Conservation (phyloP, 2,113 vertebrate genomes). For the Chroicocephalus ridibundus region DNA sequence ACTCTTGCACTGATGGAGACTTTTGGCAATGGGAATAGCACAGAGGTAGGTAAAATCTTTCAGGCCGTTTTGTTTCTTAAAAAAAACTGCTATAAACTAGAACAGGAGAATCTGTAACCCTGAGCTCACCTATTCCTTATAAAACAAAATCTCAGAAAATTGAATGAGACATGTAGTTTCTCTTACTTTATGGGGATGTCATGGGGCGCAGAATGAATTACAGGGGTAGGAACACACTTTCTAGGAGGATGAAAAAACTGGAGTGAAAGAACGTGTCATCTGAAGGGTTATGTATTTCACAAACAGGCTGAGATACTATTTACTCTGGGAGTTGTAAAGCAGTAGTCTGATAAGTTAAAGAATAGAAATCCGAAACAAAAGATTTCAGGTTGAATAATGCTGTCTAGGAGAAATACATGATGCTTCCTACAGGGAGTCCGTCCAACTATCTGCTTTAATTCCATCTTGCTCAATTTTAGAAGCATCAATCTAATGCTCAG, state of each 20-base stretch:
- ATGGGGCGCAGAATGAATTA: slow-evolving; percentile 25
- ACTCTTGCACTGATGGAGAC: slow-evolving; percentile 44
- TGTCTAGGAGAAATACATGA: not conserved
- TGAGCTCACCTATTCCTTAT: slow-evolving; percentile 29
- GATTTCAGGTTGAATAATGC: not conserved
- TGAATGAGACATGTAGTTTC: slow-evolving; percentile 33
- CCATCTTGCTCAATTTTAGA: slow-evolving; percentile 48
- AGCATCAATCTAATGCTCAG: slow-evolving; percentile 23
- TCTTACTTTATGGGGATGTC: slow-evolving; percentile 56
- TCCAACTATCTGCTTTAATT: slow-evolving; percentile 24
- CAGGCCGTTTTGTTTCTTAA: slow-evolving; percentile 10
- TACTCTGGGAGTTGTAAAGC: slow-evolving; percentile 20
- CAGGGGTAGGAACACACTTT: not conserved
- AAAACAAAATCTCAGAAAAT: slow-evolving; percentile 50
- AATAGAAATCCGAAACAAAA: not conserved
- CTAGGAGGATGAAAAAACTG: not conserved
- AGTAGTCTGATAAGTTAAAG: not conserved
- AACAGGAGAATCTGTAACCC: slow-evolving; percentile 21
- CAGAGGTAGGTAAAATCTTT: slow-evolving; percentile 31
- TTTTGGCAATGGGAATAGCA: slow-evolving; percentile 45
- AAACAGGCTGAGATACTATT: not conserved
- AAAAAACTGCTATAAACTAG: slow-evolving; percentile 20
- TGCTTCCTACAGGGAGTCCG: slow-evolving; percentile 20
- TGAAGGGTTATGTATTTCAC: not conserved
- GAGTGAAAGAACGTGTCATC: not conserved